Evolutionary conservation across 2,113 vertebrate genomes (phyloP).

Genomic region (Phrynocephalus versicolor): DNA sequence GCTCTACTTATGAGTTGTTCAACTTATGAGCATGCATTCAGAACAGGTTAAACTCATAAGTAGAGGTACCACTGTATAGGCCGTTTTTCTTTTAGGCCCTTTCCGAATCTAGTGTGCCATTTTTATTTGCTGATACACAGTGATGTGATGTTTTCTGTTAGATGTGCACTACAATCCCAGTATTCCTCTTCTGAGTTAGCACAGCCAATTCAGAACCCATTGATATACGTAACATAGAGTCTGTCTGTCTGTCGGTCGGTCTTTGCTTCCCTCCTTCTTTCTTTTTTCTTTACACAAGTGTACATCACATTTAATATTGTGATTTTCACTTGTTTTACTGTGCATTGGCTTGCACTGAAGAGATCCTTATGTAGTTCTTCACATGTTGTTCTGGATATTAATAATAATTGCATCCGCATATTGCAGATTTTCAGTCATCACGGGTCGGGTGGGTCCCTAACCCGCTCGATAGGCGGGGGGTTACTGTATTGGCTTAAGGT

Average conservation of each 20-base stretch:
- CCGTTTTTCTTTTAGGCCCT: too few species aligned
- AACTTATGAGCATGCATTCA: too few species aligned
- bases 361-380: neutral
- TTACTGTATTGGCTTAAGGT: too few species aligned
- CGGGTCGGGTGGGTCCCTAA: too few species aligned
- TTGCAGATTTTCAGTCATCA: too few species aligned
- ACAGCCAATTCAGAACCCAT: neutral
- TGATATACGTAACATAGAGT: neutral
- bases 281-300: neutral
- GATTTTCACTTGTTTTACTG: neutral
- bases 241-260: neutral
- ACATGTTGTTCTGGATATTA: neutral
- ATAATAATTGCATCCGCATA: too few species aligned
- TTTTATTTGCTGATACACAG: neutral
- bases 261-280: too few species aligned
- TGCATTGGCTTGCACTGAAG: neutral
- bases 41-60: too few species aligned
- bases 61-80: too few species aligned
- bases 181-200: neutral
- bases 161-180: neutral
- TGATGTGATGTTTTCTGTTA: neutral
- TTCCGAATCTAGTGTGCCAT: neutral
- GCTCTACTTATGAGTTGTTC: too few species aligned
- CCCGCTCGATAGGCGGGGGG: too few species aligned
- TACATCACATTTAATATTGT: neutral